Evolutionary conservation across 1,140 invertebrate species (phyloP), one percentile per base, ranked within the genome.

Genomic region (Cepaea nemoralis): DNA sequence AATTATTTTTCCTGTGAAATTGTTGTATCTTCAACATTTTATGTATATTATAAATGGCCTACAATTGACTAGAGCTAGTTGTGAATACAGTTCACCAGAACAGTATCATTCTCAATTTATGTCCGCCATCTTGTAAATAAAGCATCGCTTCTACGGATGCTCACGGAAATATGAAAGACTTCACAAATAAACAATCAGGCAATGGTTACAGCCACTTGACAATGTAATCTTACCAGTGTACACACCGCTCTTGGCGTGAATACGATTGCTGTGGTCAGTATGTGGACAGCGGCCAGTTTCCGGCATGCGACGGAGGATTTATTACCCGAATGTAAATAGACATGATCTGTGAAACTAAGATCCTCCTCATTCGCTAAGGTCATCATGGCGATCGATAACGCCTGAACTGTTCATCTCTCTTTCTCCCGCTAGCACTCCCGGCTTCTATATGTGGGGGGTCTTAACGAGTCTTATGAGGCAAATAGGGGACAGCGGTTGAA

Each of bases 311-410:
- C 79, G 79, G 48, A 59, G 63, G 80, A 83, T 82, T 82, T 63
- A 82, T 83, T 76, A 78, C 55, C 39, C 45, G 78, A 80, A 83
- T 83, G 84, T 85, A 85, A 82, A 83, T 77, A 83, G 63, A 77
- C 79, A 78, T 69, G n/a, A 63, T 2, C 1, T 31, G 6, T 2
- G 59, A 27, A 27, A 31, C n/a, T 31, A 19, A 63, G 59, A n/a
- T 6, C n/a, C 55, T 10, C 5, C 16, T 63, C 2, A 63, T 31
- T 63, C 33, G 6, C 31, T 27, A 31, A 50, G 19, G 16, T 31
- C 5, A 27, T 63, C n/a, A 31, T 31, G 59, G 6, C 33, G 48
- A 66, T 74, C 39, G 80, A 75, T 40, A 42, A 24, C 35, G 24
- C 24, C 42, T 31, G n/a, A 73, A 80, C 73, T 55, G 73, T 74